These are phyloP conservation scores for Ascidia mentula DNA, from an alignment of 23 tunicate species.

Conservation along the genomic window DNA sequence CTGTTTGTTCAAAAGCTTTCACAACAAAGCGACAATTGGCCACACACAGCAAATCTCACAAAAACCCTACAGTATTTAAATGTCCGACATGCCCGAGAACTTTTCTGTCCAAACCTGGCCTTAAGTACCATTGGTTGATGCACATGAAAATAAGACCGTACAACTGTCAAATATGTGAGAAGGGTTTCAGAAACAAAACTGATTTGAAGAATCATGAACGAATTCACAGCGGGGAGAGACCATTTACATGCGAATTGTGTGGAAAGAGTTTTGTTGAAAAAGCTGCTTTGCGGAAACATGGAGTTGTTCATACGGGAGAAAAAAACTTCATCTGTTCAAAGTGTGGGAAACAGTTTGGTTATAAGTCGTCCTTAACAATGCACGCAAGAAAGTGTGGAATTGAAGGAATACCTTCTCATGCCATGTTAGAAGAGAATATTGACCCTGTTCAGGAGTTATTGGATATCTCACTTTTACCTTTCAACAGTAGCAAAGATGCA, in stretches of 20 bases:
- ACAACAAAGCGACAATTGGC: conserved; percentile 20
- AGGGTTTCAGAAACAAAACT: conserved; percentile 40
- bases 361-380: background rate
- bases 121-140: conserved; percentile 32
- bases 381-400: background rate
- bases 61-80: conserved; percentile 23
- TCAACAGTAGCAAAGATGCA: background rate
- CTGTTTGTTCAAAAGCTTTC: conserved; percentile 29
- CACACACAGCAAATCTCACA: conserved; percentile 30
- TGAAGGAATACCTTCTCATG: background rate
- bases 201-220: conserved; percentile 46
- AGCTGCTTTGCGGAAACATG: conserved; percentile 43
- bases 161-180: conserved; percentile 32
- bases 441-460: background rate
- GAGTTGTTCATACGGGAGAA: conserved; percentile 44
- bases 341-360: conserved; percentile 50
- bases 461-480: background rate
- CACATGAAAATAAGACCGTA: conserved; percentile 36
- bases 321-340: conserved; percentile 39
- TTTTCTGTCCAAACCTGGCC: conserved; percentile 26
- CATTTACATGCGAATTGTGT: conserved; percentile 43
- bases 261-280: conserved; percentile 49
- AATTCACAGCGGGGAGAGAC: conserved; percentile 52
- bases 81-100: conserved; percentile 30
- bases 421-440: background rate